Evolutionary conservation across 2,888 invertebrate species (phyloP).

Genomic region (Arge pagana): DNA sequence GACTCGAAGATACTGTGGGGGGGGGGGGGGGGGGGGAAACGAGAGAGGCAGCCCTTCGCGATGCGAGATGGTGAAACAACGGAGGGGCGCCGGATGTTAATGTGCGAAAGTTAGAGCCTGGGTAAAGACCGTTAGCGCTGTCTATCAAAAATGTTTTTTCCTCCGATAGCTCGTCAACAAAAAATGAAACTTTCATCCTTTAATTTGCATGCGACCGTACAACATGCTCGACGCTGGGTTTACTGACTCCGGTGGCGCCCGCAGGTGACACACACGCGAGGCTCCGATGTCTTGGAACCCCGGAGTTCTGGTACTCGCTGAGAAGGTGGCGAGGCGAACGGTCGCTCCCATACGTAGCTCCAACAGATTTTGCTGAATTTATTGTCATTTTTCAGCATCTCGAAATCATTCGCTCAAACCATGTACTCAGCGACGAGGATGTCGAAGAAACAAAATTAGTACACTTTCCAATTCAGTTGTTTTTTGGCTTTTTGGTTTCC

Average conservation of each 20-base stretch:
- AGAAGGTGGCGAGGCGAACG: constrained; percentile 10
- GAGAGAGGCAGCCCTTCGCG: background rate
- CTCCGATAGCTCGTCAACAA: background rate
- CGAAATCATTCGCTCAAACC: background rate
- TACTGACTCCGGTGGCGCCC: constrained; percentile 15
- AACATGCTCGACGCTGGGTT: constrained; percentile 9
- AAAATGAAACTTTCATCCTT: constrained; percentile 1
- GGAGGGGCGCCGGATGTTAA: constrained; percentile 22
- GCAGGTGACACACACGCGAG: constrained; percentile 9
- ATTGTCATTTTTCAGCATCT: background rate
- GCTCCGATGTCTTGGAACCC: constrained; percentile 16
- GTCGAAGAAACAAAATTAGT: no score
- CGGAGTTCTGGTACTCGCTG: constrained; percentile 10
- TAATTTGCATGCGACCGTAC: constrained; percentile 9
- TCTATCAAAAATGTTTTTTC: constrained; percentile 28
- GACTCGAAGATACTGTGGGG: constrained; percentile 14
- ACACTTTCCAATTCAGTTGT: no score
- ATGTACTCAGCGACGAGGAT: no score
- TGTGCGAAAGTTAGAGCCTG: constrained; percentile 24
- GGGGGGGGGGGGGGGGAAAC: no score
- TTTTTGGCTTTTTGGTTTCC: no score
- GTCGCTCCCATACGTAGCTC: background rate
- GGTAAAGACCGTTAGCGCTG: constrained; percentile 30
- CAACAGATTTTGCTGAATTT: no score
- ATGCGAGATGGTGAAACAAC: constrained; percentile 4